These are phyloP conservation scores for Diplolepis rosae DNA, from an alignment of 2,888 invertebrate species.

Conservation along the genomic window DNA sequence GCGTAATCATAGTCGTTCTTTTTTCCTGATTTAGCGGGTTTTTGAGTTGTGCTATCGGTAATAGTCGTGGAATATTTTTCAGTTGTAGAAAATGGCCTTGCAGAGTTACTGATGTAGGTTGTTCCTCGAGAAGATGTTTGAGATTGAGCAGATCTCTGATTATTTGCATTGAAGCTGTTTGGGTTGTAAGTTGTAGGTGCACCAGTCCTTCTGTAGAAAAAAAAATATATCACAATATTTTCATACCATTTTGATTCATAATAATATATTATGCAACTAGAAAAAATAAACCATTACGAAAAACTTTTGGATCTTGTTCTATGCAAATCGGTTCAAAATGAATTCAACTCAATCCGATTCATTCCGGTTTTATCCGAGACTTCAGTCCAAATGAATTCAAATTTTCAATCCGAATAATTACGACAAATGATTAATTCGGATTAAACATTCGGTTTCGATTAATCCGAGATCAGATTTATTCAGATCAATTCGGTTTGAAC, in stretches of 20 bases:
- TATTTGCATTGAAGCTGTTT: constrained; percentile 61
- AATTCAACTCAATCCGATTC: no score
- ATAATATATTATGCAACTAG: neutral
- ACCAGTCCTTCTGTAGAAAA: constrained; percentile 58
- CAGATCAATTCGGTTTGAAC: no score
- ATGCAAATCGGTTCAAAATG: no score
- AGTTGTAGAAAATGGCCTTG: constrained; percentile 67
- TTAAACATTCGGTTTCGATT: no score
- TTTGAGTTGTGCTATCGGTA: constrained; percentile 65
- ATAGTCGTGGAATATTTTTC: no score
- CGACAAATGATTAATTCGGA: no score
- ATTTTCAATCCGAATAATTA: no score
- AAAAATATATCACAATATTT: neutral
- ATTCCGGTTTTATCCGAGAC: no score
- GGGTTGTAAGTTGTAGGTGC: constrained; percentile 65
- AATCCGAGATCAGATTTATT: no score
- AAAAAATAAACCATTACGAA: neutral
- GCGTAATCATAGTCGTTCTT: constrained; percentile 87
- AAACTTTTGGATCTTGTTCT: neutral
- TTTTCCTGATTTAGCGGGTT: constrained; percentile 70
- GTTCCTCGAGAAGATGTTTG: constrained; percentile 67
- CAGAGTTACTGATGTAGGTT: constrained; percentile 69
- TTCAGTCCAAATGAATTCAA: no score
- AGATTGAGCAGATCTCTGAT: constrained; percentile 59
- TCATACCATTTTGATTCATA: no score